Base-by-base conservation (phyloP, 2,113 vertebrate species). In the Dendropsophus ebraccatus region DNA sequence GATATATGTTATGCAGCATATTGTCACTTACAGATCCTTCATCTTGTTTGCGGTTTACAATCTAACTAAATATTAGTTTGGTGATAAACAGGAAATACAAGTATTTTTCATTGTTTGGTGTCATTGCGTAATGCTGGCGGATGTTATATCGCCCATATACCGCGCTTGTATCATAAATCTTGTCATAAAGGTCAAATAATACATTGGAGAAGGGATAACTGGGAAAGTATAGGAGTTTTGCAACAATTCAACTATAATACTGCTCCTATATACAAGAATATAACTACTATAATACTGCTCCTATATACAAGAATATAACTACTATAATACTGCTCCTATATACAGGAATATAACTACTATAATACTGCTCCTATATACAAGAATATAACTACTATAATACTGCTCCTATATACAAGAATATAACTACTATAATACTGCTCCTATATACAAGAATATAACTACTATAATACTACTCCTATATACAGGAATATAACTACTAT, bases 231-330 rank as follows among this genome's bases (percentile, higher is more conserved):
- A n/a, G n/a, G n/a, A n/a, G n/a, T n/a, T n/a, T n/a, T n/a, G n/a
- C n/a, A n/a, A n/a, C n/a, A n/a, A n/a, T n/a, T n/a, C n/a, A n/a
- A 62, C 54, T 56, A 62, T 62, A 62, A 62, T 62, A 62, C 58
- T 62, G 58, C n/a, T 8, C 23, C 58, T 62, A 62, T 62, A 8
- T 62, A 62, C 58, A 28, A 25, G 58, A 62, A 62, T 62, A 62
- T 62, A 28, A 25, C 58, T 62, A 62, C 58, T 62, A 62, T 62
- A 62, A 62, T 62, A 25, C 58, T 62, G 58, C n/a, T 62, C 58
- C 58, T 56, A 65, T 65, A 2, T 28, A 16, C 60, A 65, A 30
- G 60, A 30, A 65, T 30, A 65, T 65, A 28, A 16, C 60, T 65
- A 65, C 60, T 65, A 65, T 65, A 30, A 65, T 65, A 28, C 54